Evolutionary conservation across 2,888 invertebrate species (phyloP), one percentile per base, ranked within the genome.

Genomic region (Euplagia quadripunctaria): DNA sequence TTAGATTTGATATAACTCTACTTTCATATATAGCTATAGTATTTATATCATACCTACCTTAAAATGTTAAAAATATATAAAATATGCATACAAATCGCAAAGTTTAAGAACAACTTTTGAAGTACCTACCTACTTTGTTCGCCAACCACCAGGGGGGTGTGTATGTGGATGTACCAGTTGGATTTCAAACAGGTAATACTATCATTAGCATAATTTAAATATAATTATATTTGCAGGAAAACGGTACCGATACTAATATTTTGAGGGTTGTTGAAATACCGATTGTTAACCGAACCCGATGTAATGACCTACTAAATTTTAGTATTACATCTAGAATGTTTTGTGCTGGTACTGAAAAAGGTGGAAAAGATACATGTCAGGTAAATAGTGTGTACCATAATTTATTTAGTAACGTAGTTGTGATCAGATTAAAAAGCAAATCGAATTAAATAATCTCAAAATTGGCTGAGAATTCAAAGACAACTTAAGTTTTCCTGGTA

Each of bases 341-440:
- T 0, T 97, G 97, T 84, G 97, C 97, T 41, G 97, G 97, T 0
- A 91, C 90, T 1, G 82, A 92, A 4, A 89, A 93, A 75, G 97
- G 97, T 6, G 96, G 96, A 6, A 92, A 93, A 71, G 94, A 94
- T 71, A 92, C 94, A 80, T 95, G 95, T 72, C 94, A 95, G 91
- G 95, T 93, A 86, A 73, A 42, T 16, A 72, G 14, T 14, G 31
- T 64, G 31, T 31, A 2, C 2, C 7, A 20, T 17, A 1, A 7
- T 49, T 46, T 20, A 46, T 65, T 20, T 20, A 46, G 3, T 46
- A 20, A 49, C 51, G 4, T 51, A 11, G 14, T 61, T 31, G 31
- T 31, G 61, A 14, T 61, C 14, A 1, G 12, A 5, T 61, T 31
- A 31, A 14, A 61, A 14, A 20, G 12, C 12, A 31, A 31, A 31